Conservation (phyloP, 2,797 vertebrate genomes). For the Mastacembelus armatus region DNA sequence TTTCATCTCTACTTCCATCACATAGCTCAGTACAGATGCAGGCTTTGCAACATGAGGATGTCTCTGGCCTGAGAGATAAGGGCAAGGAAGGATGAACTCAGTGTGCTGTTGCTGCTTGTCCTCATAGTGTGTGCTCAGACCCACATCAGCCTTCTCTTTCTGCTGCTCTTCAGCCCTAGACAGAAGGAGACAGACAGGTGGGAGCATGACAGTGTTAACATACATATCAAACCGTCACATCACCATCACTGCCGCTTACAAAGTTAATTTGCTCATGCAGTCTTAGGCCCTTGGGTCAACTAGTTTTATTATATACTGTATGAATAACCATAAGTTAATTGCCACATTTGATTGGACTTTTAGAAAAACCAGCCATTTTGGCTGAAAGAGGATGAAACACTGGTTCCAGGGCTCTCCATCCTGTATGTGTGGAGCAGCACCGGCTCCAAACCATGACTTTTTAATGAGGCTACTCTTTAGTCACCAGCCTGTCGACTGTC, state of each 20-base stretch:
- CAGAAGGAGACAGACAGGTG: slow-evolving; percentile 19
- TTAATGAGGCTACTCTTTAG: slow-evolving; percentile 76
- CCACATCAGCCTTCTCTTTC: slow-evolving; percentile 64
- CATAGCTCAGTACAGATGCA: slow-evolving; percentile 1
- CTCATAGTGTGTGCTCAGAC: slow-evolving; percentile 34
- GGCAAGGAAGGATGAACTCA: slow-evolving; percentile 21
- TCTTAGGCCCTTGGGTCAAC: not conserved
- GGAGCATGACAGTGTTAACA: slow-evolving; percentile 15
- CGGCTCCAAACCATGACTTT: slow-evolving; percentile 70
- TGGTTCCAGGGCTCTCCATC: not conserved
- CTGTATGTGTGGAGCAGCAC: slow-evolving; percentile 23
- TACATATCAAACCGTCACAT: slow-evolving; percentile 1
- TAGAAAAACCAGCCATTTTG: slow-evolving; percentile 3
- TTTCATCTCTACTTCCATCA: slow-evolving; percentile 43
- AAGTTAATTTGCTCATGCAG: slow-evolving; percentile 21
- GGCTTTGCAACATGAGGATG: slow-evolving; percentile 26
- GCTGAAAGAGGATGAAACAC: slow-evolving; percentile 4
- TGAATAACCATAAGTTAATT: not conserved
- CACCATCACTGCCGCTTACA: not conserved
- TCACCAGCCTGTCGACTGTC: slow-evolving; percentile 61
- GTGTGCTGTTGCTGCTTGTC: slow-evolving; percentile 55
- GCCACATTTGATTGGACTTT: not conserved
- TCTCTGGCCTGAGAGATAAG: slow-evolving; percentile 39
- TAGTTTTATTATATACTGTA: not conserved
- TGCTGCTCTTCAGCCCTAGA: slow-evolving; percentile 44